Evolutionary conservation across 2,113 vertebrate species (phyloP).

Genomic region (Microcebus ravelobensis): DNA sequence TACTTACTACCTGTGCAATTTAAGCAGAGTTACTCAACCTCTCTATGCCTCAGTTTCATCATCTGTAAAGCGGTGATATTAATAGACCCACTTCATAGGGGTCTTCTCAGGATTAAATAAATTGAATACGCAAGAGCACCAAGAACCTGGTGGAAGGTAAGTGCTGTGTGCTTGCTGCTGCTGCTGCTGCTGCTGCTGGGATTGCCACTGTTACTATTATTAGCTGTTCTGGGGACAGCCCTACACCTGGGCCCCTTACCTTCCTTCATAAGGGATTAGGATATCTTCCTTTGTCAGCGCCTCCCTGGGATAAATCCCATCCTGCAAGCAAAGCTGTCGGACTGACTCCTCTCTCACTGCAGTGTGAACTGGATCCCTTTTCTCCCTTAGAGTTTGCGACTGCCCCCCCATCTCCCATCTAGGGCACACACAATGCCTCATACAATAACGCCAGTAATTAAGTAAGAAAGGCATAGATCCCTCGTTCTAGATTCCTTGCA

Average conservation of each 20-base stretch:
- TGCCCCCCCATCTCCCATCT: not conserved
- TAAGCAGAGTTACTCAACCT: not conserved
- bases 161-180: not conserved
- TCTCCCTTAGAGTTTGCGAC: not conserved
- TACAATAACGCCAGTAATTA: constrained; percentile 3
- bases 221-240: not conserved
- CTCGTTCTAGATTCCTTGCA: not conserved
- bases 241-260: not conserved
- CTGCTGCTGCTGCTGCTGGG: no score
- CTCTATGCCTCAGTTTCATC: no score
- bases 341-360: not conserved
- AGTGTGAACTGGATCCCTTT: not conserved
- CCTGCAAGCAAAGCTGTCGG: not conserved
- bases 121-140: not conserved
- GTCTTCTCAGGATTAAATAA: not conserved
- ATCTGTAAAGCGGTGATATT: not conserved
- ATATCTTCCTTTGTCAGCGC: not conserved
- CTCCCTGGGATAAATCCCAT: constrained; percentile 11
- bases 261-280: not conserved
- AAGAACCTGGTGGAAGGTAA: no score
- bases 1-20: not conserved
- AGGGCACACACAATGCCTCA: not conserved
- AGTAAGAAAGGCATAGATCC: not conserved
- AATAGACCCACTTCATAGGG: not conserved
- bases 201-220: no score